A percentile compares a stretch with the other conserved stretches of the same genome.
Conservation (phyloP, 2,797 vertebrate species). For the Dipus sagitta region DNA sequence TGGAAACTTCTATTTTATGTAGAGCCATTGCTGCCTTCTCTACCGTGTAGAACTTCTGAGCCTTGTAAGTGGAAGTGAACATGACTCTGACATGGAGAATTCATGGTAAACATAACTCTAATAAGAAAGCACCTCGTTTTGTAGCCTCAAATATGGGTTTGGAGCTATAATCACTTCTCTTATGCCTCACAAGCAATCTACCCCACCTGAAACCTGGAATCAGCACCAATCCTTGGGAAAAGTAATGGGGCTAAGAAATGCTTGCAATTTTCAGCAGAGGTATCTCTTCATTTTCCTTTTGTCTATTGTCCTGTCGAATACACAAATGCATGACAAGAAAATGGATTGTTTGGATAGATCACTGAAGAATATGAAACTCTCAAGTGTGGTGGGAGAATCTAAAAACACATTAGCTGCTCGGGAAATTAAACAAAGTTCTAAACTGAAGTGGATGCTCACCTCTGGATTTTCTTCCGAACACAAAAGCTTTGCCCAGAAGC, state of each 20-base stretch:
- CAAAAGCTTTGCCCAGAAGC: slow-evolving; percentile 95
- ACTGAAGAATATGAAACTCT: slow-evolving; percentile 8
- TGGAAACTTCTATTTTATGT: neutral
- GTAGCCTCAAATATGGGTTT: neutral
- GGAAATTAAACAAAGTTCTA: slow-evolving; percentile 13
- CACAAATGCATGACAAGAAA: neutral
- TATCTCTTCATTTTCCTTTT: neutral
- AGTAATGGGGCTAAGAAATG: neutral
- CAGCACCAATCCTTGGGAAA: slow-evolving; percentile 28
- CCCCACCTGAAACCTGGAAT: neutral
- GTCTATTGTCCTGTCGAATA: neutral
- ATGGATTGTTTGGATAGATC: neutral
- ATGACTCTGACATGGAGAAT: neutral
- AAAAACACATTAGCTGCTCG: slow-evolving; percentile 1
- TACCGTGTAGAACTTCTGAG: neutral
- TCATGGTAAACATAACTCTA: neutral
- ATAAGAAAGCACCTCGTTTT: neutral
- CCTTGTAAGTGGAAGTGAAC: slow-evolving; percentile 1
- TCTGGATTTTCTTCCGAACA: slow-evolving; percentile 95
- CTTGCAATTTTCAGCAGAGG: neutral
- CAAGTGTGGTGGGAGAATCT: neutral
- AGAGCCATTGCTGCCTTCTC: neutral
- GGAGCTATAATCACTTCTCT: neutral
- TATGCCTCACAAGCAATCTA: slow-evolving; percentile 6
- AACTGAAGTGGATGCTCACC: slow-evolving; percentile 87